Percentiles rank a stretch among this genome's conserved stretches.
These are phyloP conservation scores for Papilio aristodemus DNA, from an alignment of 1,140 invertebrate genomes.

Conservation along the genomic window DNA sequence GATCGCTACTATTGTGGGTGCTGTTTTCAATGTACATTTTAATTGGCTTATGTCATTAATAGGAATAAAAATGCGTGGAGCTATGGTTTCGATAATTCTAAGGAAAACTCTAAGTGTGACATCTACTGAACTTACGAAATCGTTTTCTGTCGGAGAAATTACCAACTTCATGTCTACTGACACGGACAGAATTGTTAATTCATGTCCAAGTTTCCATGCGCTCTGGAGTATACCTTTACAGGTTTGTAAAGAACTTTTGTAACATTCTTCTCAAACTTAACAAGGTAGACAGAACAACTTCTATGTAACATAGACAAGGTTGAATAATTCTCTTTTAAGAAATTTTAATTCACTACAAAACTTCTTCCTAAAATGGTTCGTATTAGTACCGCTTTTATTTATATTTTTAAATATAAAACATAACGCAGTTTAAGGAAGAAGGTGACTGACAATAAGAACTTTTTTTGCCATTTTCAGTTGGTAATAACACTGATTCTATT, in stretches of 20 bases:
- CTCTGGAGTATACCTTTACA: conserved; percentile 98
- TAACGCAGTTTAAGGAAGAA: too few species aligned
- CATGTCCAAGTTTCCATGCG: conserved; percentile 96
- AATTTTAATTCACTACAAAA: too few species aligned
- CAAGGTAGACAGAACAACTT: not conserved
- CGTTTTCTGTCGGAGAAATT: conserved; percentile 91
- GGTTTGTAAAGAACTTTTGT: conserved; percentile 79
- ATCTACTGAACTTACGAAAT: conserved; percentile 79
- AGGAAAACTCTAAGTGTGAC: conserved; percentile 88
- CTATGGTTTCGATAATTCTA: conserved; percentile 92
- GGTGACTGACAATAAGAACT: too few species aligned
- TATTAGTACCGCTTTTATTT: too few species aligned
- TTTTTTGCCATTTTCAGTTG: conserved; percentile 83
- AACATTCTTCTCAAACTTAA: not conserved
- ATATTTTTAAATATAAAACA: too few species aligned
- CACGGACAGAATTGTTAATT: conserved; percentile 96
- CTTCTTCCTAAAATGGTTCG: too few species aligned
- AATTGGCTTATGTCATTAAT: conserved; percentile 93
- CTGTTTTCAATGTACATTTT: conserved; percentile 93
- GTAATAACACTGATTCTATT: conserved; percentile 90
- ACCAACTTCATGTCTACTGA: conserved; percentile 99
- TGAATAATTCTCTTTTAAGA: too few species aligned
- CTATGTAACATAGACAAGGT: conserved; percentile 19
- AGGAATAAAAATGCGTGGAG: conserved; percentile 91
- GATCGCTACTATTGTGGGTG: conserved; percentile 84